phyloP scores from a whole-genome alignment of 2,888 invertebrate species.

The Apamea monoglypha region DNA sequence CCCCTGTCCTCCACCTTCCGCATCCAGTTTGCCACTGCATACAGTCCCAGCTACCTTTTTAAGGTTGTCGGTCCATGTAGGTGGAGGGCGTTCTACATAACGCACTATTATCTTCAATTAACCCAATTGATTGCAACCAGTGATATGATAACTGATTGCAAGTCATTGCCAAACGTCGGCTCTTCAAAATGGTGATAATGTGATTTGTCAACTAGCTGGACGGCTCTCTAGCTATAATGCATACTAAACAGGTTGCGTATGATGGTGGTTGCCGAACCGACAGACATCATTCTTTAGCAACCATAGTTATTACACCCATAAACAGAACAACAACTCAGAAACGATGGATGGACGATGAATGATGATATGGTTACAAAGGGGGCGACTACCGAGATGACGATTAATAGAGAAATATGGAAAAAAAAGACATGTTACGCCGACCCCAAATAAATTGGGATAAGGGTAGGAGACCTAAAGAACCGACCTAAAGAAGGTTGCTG shows the following conservation, averaged over 20 bases:
- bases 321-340: neutral
- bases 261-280: neutral
- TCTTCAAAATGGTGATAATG: slow-evolving; percentile 6
- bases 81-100: neutral
- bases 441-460: too few relatives aligned
- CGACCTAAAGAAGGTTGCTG: too few relatives aligned
- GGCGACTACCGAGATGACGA: too few relatives aligned
- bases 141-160: neutral
- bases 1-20: neutral
- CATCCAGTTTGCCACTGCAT: neutral
- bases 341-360: neutral
- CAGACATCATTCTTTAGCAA: slow-evolving; percentile 11
- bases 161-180: slow-evolving; percentile 4
- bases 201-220: slow-evolving; percentile 1
- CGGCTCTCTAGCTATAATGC: neutral
- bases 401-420: too few relatives aligned
- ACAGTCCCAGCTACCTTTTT: neutral
- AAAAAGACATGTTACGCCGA: too few relatives aligned
- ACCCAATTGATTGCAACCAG: neutral
- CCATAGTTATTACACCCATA: neutral
- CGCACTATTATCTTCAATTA: neutral
- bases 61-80: neutral
- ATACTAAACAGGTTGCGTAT: slow-evolving; percentile 25
- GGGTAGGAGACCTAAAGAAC: too few relatives aligned
- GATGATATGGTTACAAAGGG: too few relatives aligned